Conservation (phyloP, 2,113 vertebrate genomes). For the Pipra filicauda region DNA sequence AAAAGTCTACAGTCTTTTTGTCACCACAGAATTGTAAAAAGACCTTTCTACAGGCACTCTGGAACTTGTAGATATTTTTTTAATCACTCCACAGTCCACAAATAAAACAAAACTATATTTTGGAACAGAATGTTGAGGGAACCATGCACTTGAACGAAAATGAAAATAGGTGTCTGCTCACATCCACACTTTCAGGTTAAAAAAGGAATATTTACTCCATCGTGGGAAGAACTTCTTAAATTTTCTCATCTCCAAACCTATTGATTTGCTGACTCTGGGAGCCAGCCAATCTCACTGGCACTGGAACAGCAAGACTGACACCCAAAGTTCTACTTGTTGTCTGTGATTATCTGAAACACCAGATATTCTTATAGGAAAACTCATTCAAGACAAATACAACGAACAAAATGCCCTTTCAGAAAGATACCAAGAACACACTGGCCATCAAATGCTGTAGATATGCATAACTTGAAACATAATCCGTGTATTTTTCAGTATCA, state of each 20-base stretch:
- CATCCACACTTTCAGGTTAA: neutral
- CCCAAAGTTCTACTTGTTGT: neutral
- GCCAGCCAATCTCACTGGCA: neutral
- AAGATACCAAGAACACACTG: neutral
- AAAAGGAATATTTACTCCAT: neutral
- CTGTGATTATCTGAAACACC: neutral
- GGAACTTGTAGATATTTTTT: neutral
- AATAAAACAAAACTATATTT: neutral
- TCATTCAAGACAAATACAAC: neutral
- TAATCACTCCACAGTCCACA: neutral
- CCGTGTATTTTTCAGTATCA: fast-evolving
- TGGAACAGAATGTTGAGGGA: neutral
- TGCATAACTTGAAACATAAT: fast-evolving
- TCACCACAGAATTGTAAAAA: neutral
- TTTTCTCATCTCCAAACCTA: neutral
- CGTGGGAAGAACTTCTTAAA: neutral
- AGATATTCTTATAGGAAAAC: neutral
- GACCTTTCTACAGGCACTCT: neutral
- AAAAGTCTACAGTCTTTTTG: neutral
- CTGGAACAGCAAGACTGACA: neutral
- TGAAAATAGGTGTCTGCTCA: neutral
- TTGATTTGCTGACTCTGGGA: neutral
- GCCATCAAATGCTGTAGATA: neutral
- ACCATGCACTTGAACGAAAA: neutral
- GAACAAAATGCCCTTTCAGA: neutral